Evolutionary conservation across 2,113 vertebrate genomes (phyloP).

Genomic region (Amblyornis subalaris): DNA sequence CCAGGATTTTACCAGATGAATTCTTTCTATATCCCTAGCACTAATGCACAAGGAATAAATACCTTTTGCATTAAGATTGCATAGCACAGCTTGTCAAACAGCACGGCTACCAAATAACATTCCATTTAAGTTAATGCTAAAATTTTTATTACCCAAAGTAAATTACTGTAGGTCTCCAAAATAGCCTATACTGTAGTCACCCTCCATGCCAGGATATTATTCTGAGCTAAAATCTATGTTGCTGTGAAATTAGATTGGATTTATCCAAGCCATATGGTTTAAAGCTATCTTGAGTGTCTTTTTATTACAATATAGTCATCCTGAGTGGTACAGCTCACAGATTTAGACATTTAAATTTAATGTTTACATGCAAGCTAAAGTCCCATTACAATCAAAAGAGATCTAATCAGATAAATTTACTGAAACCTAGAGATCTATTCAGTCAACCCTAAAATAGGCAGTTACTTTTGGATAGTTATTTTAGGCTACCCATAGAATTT

Average conservation of each 20-base stretch:
- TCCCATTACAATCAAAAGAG: background rate
- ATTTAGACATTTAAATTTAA: slow-evolving; percentile 9
- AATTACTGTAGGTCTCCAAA: background rate
- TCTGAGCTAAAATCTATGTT: background rate
- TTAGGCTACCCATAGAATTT: background rate
- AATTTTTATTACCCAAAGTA: background rate
- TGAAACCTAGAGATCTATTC: background rate
- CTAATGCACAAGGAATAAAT: background rate
- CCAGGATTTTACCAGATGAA: background rate
- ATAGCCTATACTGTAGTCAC: background rate
- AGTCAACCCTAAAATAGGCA: background rate
- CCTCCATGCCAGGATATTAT: background rate
- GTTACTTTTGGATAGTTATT: background rate
- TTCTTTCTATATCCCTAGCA: background rate
- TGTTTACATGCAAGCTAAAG: background rate
- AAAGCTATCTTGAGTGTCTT: background rate
- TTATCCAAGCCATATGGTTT: background rate
- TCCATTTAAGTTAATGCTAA: background rate
- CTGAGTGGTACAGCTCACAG: background rate
- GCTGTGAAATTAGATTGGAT: slow-evolving; percentile 1
- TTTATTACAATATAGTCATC: background rate
- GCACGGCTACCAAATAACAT: background rate
- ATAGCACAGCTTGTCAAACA: background rate
- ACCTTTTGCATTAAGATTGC: background rate
- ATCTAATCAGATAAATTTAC: background rate